Evolutionary conservation across 2,113 vertebrate genomes (phyloP).

Genomic region (Callipepla squamata): DNA sequence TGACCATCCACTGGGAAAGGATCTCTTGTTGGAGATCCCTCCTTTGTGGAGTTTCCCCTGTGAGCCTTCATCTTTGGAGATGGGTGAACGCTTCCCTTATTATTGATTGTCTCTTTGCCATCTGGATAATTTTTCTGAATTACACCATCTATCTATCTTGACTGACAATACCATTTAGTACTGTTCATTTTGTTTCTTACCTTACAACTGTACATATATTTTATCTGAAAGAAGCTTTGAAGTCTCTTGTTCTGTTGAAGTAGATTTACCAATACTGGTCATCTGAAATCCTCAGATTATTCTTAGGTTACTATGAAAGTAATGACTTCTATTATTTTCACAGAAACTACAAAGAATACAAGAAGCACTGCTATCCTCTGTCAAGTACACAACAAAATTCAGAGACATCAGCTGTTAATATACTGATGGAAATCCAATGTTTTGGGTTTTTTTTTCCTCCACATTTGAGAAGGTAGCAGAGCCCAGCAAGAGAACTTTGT

Average conservation of each 20-base stretch:
- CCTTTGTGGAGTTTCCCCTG: no score
- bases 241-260: not conserved
- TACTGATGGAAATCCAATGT: not conserved
- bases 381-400: not conserved
- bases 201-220: not conserved
- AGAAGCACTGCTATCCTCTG: not conserved
- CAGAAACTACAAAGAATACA: no score
- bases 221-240: not conserved
- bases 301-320: not conserved
- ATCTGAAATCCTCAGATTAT: not conserved
- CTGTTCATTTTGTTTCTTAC: no score
- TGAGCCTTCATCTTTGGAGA: no score
- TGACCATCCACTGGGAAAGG: no score
- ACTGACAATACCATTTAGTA: no score
- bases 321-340: not conserved
- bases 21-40: no score
- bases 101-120: no score
- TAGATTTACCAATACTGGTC: not conserved
- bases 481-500: accelerated
- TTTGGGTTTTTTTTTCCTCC: not conserved
- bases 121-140: no score
- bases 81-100: no score
- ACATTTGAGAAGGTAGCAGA: not conserved
- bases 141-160: no score
- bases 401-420: not conserved